Conservation (phyloP, 2,113 vertebrate species). For the Sclerurus mexicanus region DNA sequence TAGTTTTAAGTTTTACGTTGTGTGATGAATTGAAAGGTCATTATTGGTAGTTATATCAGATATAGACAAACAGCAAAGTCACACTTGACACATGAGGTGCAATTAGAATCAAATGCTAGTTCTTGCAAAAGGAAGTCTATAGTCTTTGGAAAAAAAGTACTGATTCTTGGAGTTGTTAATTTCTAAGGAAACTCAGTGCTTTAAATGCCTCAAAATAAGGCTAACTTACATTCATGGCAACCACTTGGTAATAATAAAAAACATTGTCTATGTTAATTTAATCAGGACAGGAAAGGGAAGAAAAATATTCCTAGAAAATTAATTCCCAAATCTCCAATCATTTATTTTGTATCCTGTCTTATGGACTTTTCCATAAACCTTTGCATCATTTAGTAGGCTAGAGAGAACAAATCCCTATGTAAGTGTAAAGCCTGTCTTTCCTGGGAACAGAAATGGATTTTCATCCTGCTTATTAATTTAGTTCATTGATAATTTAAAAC, state of each 20-base stretch:
- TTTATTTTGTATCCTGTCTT: neutral
- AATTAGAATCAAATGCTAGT: neutral
- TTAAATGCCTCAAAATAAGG: neutral
- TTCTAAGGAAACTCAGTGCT: neutral
- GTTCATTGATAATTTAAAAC: constrained; percentile 21
- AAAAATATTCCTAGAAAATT: neutral
- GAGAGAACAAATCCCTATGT: neutral
- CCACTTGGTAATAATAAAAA: neutral
- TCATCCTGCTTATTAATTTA: neutral
- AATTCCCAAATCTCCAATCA: neutral
- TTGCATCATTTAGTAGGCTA: neutral
- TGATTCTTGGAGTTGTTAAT: neutral
- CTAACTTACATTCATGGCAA: neutral
- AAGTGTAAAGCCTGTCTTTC: neutral
- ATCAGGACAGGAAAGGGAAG: neutral
- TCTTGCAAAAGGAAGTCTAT: neutral
- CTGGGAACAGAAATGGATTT: neutral
- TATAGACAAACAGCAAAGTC: neutral
- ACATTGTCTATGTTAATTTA: neutral
- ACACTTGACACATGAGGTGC: neutral
- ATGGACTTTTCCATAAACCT: neutral
- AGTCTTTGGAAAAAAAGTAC: neutral
- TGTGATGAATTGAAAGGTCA: neutral
- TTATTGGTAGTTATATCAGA: neutral
- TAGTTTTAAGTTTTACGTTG: neutral